Conservation (phyloP, 2,888 invertebrate genomes). For the Hyposoter didymator region DNA sequence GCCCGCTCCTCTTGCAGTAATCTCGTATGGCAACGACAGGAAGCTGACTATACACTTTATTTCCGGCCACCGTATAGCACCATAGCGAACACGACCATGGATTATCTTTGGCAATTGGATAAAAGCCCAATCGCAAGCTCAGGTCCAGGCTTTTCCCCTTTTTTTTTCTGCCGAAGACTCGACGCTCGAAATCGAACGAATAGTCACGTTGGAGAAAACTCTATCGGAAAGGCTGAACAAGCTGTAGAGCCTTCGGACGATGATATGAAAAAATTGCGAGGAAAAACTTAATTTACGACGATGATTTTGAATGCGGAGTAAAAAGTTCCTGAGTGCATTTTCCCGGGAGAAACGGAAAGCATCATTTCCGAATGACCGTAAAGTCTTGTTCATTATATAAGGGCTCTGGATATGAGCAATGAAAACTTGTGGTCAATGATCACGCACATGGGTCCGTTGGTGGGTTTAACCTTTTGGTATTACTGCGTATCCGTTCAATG, state of each 20-base stretch:
- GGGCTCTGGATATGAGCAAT: neutral
- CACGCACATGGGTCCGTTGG: neutral
- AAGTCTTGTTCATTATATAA: neutral
- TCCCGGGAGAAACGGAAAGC: neutral
- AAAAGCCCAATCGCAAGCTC: conserved; percentile 43
- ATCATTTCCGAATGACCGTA: neutral
- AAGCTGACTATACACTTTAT: conserved; percentile 30
- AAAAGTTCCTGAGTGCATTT: neutral
- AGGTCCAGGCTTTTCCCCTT: neutral
- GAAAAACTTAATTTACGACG: neutral
- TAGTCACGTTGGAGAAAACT: neutral
- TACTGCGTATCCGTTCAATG: conserved; percentile 37
- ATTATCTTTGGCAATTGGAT: conserved; percentile 61
- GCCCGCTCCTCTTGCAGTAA: neutral
- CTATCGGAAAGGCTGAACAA: neutral
- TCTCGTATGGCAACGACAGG: conserved; percentile 20
- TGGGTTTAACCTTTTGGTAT: conserved; percentile 17
- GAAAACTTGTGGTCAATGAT: conserved; percentile 34
- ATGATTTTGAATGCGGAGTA: neutral
- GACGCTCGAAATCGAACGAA: conserved; percentile 24
- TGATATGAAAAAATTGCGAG: neutral
- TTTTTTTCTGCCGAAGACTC: neutral
- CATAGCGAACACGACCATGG: conserved; percentile 20
- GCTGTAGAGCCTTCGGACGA: neutral
- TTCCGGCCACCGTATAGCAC: conserved; percentile 3